Percentiles rank a stretch among this genome's conserved stretches.
These are phyloP conservation scores for Actenoides lindsayi DNA, from an alignment of 2,113 vertebrate genomes.

Conservation along the genomic window DNA sequence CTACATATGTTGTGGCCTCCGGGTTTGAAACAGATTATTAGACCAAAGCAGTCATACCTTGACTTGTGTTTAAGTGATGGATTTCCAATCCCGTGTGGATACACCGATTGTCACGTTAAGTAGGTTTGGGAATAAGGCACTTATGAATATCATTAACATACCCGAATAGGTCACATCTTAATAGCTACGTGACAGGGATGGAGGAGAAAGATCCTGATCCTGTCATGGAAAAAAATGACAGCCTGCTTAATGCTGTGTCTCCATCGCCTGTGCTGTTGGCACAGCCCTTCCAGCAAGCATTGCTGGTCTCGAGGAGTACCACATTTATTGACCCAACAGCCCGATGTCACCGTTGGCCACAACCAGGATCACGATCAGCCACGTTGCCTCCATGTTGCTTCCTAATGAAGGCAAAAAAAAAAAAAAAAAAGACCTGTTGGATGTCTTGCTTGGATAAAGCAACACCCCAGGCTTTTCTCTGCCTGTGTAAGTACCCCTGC, in stretches of 20 bases:
- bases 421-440: not conserved
- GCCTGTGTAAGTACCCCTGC: not conserved
- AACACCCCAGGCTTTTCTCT: not conserved
- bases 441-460: not conserved
- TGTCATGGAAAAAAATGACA: not conserved
- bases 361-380: not conserved
- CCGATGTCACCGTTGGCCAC: not conserved
- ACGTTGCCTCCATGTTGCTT: not conserved
- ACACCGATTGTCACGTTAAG: not conserved
- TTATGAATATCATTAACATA: not conserved
- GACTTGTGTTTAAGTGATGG: not conserved
- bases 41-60: not conserved
- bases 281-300: constrained; percentile 9
- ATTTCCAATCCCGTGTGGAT: not conserved
- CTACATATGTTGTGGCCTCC: not conserved
- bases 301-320: constrained; percentile 22
- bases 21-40: constrained; percentile 20
- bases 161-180: not conserved
- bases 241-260: constrained; percentile 41
- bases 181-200: constrained; percentile 24
- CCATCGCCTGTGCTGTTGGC: constrained; percentile 37
- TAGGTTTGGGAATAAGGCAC: not conserved
- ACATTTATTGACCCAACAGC: not conserved
- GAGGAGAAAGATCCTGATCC: not conserved
- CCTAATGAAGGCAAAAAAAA: not conserved